Evolutionary conservation across 2,888 invertebrate genomes (phyloP).

Genomic region (Ochropleura leucogaster): DNA sequence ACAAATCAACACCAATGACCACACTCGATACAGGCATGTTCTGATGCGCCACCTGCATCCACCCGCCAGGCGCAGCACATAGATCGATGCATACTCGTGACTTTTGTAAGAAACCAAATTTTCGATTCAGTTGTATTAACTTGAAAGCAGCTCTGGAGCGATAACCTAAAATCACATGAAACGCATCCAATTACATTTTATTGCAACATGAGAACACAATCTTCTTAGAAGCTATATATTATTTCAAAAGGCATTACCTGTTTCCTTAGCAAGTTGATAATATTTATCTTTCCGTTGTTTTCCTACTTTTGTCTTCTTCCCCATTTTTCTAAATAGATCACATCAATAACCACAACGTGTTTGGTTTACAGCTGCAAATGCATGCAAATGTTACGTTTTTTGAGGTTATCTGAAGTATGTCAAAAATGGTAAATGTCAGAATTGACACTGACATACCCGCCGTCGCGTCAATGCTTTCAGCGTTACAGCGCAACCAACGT

Average conservation of each 20-base stretch:
- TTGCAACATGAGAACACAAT: conserved; percentile 12
- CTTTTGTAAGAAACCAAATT: conserved; percentile 98
- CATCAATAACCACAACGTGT: conserved; percentile 46
- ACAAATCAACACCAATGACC: conserved; percentile 98
- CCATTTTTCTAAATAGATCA: conserved; percentile 92
- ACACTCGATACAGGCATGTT: conserved; percentile 99
- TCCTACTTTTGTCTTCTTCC: conserved; percentile 98
- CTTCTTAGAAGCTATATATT: not conserved
- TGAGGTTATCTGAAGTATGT: conserved; percentile 33
- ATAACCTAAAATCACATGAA: conserved; percentile 92
- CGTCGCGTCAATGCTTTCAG: not conserved
- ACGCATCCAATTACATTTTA: not conserved
- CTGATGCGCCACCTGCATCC: conserved; percentile 99
- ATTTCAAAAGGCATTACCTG: conserved; percentile 91
- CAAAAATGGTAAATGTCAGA: not conserved
- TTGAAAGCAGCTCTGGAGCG: conserved; percentile 99
- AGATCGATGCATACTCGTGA: conserved; percentile 99
- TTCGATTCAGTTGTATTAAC: conserved; percentile 98
- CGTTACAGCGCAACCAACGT: no score
- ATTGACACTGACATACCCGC: not conserved
- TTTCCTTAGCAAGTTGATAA: conserved; percentile 99
- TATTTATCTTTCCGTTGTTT: conserved; percentile 99
- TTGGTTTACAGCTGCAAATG: conserved; percentile 34
- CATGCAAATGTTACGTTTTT: conserved; percentile 6
- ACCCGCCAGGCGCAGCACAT: conserved; percentile 99